Percentiles rank a stretch among this genome's conserved stretches.
Conservation (phyloP, 2,888 invertebrate genomes). For the Dyspetes luteomarginatus region DNA sequence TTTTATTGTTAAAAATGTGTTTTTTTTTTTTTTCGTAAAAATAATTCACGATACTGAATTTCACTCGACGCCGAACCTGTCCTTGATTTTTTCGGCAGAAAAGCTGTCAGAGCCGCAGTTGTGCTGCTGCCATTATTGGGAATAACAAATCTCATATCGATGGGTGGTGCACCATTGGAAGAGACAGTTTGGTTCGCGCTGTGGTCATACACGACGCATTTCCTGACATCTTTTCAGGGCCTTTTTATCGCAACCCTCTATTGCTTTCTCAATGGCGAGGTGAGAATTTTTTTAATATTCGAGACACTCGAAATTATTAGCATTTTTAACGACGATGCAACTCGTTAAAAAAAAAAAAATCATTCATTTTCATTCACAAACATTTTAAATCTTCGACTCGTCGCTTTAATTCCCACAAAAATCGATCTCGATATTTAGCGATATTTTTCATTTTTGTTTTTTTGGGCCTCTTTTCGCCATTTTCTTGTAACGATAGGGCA, state of each 20-base stretch:
- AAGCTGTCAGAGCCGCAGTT: slow-evolving; percentile 91
- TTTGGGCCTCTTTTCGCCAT: too few species aligned
- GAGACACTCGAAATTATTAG: too few species aligned
- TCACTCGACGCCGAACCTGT: too few species aligned
- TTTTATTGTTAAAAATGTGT: background rate
- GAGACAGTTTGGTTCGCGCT: slow-evolving; percentile 89
- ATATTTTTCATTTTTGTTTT: too few species aligned
- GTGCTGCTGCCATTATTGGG: slow-evolving; percentile 92
- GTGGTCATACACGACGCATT: slow-evolving; percentile 92
- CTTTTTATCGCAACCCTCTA: slow-evolving; percentile 92
- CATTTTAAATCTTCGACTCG: too few species aligned
- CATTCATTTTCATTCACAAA: background rate
- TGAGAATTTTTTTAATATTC: slow-evolving; percentile 80
- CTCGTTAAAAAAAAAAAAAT: too few species aligned
- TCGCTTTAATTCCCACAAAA: too few species aligned
- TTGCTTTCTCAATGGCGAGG: slow-evolving; percentile 94
- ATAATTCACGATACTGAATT: slow-evolving; percentile 32
- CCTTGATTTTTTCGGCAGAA: too few species aligned
- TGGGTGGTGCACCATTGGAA: slow-evolving; percentile 88
- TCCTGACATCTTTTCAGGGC: slow-evolving; percentile 93
- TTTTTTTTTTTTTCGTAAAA: background rate
- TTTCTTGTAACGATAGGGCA: too few species aligned
- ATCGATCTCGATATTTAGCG: too few species aligned
- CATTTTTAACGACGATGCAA: background rate
- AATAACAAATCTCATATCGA: slow-evolving; percentile 90